A percentile compares a stretch with the other conserved stretches of the same genome.
Evolutionary conservation across 2,888 invertebrate genomes (phyloP).

Genomic region (Drosophila robusta): DNA sequence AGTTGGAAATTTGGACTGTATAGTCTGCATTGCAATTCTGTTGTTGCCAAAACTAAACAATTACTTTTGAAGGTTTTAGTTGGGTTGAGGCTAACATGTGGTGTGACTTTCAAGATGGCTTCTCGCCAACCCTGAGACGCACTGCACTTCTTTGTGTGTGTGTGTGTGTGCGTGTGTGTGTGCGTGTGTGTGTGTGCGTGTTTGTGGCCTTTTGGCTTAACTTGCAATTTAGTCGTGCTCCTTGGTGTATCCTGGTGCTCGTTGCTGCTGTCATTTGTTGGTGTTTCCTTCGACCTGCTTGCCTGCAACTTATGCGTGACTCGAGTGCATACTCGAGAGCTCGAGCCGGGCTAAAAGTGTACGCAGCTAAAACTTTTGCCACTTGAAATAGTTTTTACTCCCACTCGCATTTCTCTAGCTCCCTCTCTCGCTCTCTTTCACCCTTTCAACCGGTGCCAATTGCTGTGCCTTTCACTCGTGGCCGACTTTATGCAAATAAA

Average conservation of each 20-base stretch:
- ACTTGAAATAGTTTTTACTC: conserved; percentile 75
- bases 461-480: conserved; percentile 59
- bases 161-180: neutral
- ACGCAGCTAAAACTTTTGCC: conserved; percentile 80
- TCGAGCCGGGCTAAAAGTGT: conserved; percentile 69
- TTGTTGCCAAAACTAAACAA: conserved; percentile 25
- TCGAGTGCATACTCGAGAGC: conserved; percentile 76
- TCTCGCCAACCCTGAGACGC: conserved; percentile 46
- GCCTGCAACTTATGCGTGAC: conserved; percentile 79
- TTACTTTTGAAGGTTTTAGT: conserved; percentile 38
- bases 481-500: conserved; percentile 79
- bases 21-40: conserved; percentile 1
- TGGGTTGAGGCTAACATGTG: conserved; percentile 33
- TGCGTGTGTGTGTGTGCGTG: conserved; percentile 28
- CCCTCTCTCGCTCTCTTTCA: neutral
- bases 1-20: neutral
- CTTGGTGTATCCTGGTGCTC: conserved; percentile 33
- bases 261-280: conserved; percentile 68
- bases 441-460: conserved; percentile 34
- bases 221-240: conserved; percentile 71
- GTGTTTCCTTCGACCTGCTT: conserved; percentile 72
- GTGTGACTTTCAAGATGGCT: conserved; percentile 11
- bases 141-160: conserved; percentile 16
- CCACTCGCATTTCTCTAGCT: conserved; percentile 22
- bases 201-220: conserved; percentile 72